Conservation (phyloP, 2,888 invertebrate genomes). For the Synanthedon formicaeformis region DNA sequence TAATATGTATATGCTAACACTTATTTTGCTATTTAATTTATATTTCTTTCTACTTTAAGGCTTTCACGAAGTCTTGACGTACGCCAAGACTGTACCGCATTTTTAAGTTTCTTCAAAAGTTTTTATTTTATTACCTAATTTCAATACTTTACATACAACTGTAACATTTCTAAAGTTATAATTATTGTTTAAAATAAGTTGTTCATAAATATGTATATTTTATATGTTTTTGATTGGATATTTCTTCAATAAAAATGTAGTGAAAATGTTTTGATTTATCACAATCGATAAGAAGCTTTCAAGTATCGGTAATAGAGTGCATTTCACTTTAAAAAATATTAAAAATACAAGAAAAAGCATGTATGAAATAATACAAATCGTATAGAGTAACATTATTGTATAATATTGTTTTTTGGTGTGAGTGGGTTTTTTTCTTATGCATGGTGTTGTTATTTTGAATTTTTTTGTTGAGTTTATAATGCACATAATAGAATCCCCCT, state of each 20-base stretch:
- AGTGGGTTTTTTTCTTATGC: conserved; percentile 25
- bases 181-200: too few species aligned
- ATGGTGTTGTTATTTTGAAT: conserved; percentile 10
- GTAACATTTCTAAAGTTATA: not conserved
- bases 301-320: conserved; percentile 21
- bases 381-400: conserved; percentile 10
- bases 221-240: conserved; percentile 6
- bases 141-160: not conserved
- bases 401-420: conserved; percentile 27
- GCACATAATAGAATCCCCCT: too few species aligned
- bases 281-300: conserved; percentile 68
- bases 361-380: conserved; percentile 42
- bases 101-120: not conserved
- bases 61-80: too few species aligned
- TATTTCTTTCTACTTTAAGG: too few species aligned
- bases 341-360: conserved; percentile 34
- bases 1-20: too few species aligned
- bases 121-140: not conserved
- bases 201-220: too few species aligned
- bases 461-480: too few species aligned
- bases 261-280: conserved; percentile 20
- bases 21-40: too few species aligned
- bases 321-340: not conserved
- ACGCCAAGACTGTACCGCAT: too few species aligned
- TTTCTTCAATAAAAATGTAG: conserved; percentile 32